phyloP scores from a whole-genome alignment of 2,888 invertebrate genomes.

The Chesias legatella region DNA sequence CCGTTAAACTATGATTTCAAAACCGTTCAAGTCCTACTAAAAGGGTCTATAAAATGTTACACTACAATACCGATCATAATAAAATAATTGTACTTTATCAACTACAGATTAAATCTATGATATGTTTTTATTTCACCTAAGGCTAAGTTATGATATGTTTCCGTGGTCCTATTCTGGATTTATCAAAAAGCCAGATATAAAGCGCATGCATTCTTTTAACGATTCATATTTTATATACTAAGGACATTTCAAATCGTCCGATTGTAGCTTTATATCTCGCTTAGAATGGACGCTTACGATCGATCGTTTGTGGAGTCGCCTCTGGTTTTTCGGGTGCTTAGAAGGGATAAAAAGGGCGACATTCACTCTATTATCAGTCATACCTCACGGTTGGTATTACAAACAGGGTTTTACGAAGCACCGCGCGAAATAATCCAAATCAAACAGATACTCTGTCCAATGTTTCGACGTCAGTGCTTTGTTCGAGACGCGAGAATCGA shows the following conservation, averaged over 20 bases:
- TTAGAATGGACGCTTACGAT: slow-evolving; percentile 64
- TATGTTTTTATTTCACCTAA: slow-evolving; percentile 58
- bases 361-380: slow-evolving; percentile 50
- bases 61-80: slow-evolving; percentile 75
- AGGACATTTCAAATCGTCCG: slow-evolving; percentile 55
- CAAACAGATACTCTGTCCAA: slow-evolving; percentile 29
- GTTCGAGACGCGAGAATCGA: slow-evolving; percentile 62
- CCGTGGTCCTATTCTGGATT: slow-evolving; percentile 76
- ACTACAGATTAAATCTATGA: slow-evolving; percentile 65
- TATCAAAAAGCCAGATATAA: slow-evolving; percentile 77
- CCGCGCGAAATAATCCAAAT: slow-evolving; percentile 30
- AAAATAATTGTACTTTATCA: slow-evolving; percentile 75
- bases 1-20: slow-evolving; percentile 56
- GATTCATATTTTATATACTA: slow-evolving; percentile 61
- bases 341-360: slow-evolving; percentile 48
- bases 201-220: slow-evolving; percentile 77
- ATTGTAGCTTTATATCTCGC: slow-evolving; percentile 74
- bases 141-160: slow-evolving; percentile 69
- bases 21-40: slow-evolving; percentile 47
- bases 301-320: slow-evolving; percentile 64
- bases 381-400: slow-evolving; percentile 35
- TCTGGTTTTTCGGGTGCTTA: slow-evolving; percentile 50
- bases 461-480: slow-evolving; percentile 35
- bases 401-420: slow-evolving; percentile 48
- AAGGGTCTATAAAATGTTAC: slow-evolving; percentile 65